Evolutionary conservation across 2,888 invertebrate species (phyloP), one percentile per base, ranked within the genome.

Genomic region (Drosophila atripex): DNA sequence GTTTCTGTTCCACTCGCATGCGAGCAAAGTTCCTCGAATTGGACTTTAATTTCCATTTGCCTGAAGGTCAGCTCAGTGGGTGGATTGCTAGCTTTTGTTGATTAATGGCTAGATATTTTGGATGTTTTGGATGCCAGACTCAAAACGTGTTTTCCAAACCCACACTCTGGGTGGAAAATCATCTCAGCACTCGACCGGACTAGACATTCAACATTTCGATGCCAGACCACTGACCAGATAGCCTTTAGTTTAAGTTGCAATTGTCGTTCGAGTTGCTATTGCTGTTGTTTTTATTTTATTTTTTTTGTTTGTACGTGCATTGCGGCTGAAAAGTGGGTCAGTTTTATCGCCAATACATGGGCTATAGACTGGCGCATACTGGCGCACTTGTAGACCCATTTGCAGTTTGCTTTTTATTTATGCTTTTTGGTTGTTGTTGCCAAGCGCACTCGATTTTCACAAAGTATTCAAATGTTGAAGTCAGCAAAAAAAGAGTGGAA

Each of bases 311-410:
- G 47, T 60, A 52, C 73, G 54, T 73, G 73, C 70, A 65, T 30
- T 54, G 50, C 52, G 56, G 68, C 25, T 55, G 39, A 56, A 64
- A 84, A 88, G 77, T 85, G 88, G 84, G 84, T 85, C 84, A 88
- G 75, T 85, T 84, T 87, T 82, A 88, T 88, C 84, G 79, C 72
- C 61, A 63, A 56, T 75, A 80, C 69, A 63, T 61, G 38, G 4
- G 28, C 35, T 70, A 9, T 56, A 69, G n/a, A 35, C 12, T 35
- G 5, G 5, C 3, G 35, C n/a, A 57, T 35, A 25, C 25, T 49
- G 57, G 35, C 39, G 47, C 16, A 56, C 43, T 50, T 56, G 53
- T 45, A 56, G 55, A 60, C 56, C 35, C 32, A 35, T 12, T 18
- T 64, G 68, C 63, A 71, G 65, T 65, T 72, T 64, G 46, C 43